phyloP scores from a whole-genome alignment of 2,888 invertebrate genomes.

The Lasiommata megera region DNA sequence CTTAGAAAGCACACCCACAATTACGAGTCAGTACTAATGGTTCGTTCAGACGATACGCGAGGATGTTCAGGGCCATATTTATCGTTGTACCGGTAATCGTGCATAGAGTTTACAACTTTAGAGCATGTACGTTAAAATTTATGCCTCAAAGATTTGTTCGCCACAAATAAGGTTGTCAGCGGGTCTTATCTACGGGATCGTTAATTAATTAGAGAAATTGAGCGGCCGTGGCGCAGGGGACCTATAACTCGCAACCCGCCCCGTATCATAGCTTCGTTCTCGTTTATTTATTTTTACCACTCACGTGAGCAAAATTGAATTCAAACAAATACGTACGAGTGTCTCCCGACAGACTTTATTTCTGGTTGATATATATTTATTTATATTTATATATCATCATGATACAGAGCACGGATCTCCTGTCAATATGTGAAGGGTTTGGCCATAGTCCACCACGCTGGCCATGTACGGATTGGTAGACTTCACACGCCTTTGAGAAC shows the following conservation, averaged over 20 bases:
- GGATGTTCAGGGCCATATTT: constrained; percentile 40
- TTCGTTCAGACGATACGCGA: constrained; percentile 3
- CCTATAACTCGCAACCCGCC: constrained; percentile 78
- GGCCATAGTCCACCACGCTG: too few species aligned
- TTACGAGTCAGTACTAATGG: constrained; percentile 8
- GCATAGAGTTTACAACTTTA: constrained; percentile 75
- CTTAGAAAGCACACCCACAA: not conserved
- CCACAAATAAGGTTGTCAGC: constrained; percentile 82
- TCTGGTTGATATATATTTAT: not conserved
- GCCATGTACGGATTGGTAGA: too few species aligned
- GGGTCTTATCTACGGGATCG: constrained; percentile 78
- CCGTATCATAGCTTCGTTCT: constrained; percentile 76
- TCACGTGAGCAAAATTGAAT: constrained; percentile 79
- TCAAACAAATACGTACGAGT: constrained; percentile 51
- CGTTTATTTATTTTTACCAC: constrained; percentile 78
- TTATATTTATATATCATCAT: too few species aligned
- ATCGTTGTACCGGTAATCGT: constrained; percentile 59
- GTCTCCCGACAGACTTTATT: not conserved
- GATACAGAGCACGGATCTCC: too few species aligned
- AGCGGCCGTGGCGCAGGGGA: constrained; percentile 75
- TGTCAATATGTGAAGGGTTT: too few species aligned
- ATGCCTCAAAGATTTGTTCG: constrained; percentile 79
- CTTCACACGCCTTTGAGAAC: too few species aligned
- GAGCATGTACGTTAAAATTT: constrained; percentile 77
- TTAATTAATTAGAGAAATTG: constrained; percentile 82